These are phyloP conservation scores for Eptatretus burgeri DNA, from an alignment of 2,113 vertebrate genomes.

Conservation along the genomic window DNA sequence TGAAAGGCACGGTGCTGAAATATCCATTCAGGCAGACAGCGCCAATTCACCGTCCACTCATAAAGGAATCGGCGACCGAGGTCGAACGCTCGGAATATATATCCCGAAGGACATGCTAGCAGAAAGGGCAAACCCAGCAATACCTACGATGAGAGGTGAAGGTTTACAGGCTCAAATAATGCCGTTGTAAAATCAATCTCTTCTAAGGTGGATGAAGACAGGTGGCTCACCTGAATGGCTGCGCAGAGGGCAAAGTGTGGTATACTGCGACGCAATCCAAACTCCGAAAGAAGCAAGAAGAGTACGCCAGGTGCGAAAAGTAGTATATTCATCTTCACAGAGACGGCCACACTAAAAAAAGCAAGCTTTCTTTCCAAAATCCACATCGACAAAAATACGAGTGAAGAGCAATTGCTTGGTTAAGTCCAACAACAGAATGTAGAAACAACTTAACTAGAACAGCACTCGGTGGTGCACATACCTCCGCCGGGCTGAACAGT, in stretches of 20 bases:
- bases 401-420: no score
- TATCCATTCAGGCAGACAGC: constrained; percentile 4
- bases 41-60: constrained; percentile 4
- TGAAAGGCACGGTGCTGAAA: constrained; percentile 2
- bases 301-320: constrained; percentile 4
- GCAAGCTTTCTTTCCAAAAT: neutral
- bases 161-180: neutral
- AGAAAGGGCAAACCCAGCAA: neutral
- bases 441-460: no score
- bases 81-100: neutral
- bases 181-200: neutral
- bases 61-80: constrained; percentile 1
- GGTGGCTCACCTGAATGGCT: neutral
- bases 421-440: no score
- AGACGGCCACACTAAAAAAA: neutral
- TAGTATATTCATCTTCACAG: constrained; percentile 4
- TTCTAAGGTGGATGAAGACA: neutral
- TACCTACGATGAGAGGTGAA: neutral
- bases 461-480: no score
- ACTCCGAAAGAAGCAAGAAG: constrained; percentile 5
- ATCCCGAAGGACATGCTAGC: neutral
- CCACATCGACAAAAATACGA: no score
- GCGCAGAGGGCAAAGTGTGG: neutral
- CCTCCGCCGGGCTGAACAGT: no score
- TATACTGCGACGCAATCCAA: neutral